A percentile compares a stretch with the other conserved stretches of the same genome.
Conservation (phyloP, 2,888 invertebrate species). For the Pardosa pseudoannulata region DNA sequence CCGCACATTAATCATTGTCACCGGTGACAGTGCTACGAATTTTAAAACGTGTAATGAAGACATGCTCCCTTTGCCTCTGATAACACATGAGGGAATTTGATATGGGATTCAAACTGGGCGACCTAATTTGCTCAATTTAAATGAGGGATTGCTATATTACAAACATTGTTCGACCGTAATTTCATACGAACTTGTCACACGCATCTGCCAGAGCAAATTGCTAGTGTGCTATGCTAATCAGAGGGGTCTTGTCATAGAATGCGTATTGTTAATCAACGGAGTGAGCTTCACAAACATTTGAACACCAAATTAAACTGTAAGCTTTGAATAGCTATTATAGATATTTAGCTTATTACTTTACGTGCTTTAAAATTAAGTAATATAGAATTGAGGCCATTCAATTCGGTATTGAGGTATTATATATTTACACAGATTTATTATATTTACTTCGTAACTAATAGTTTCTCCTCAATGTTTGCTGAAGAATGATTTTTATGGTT, state of each 20-base stretch:
- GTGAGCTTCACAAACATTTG: not conserved
- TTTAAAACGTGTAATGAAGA: slow-evolving; percentile 68
- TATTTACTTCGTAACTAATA: too few species aligned
- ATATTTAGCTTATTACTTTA: not conserved
- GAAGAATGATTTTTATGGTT: too few species aligned
- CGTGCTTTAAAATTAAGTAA: not conserved
- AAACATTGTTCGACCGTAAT: slow-evolving; percentile 59
- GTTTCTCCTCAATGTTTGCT: too few species aligned
- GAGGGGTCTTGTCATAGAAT: not conserved
- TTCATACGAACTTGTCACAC: slow-evolving; percentile 41
- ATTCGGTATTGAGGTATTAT: too few species aligned
- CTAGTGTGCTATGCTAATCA: slow-evolving; percentile 41
- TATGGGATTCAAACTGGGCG: slow-evolving; percentile 53
- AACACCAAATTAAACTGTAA: not conserved
- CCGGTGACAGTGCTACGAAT: slow-evolving; percentile 60
- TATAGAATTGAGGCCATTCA: too few species aligned
- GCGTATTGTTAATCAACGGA: not conserved
- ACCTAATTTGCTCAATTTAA: slow-evolving; percentile 57
- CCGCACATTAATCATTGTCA: slow-evolving; percentile 66
- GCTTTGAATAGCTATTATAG: not conserved
- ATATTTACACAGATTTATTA: too few species aligned
- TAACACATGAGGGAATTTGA: slow-evolving; percentile 62
- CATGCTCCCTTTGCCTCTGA: slow-evolving; percentile 46
- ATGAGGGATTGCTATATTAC: slow-evolving; percentile 48
- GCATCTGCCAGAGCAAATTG: slow-evolving; percentile 38